These are phyloP conservation scores for Bradypodion ventrale DNA, from an alignment of 2,797 vertebrate genomes.

Conservation along the genomic window DNA sequence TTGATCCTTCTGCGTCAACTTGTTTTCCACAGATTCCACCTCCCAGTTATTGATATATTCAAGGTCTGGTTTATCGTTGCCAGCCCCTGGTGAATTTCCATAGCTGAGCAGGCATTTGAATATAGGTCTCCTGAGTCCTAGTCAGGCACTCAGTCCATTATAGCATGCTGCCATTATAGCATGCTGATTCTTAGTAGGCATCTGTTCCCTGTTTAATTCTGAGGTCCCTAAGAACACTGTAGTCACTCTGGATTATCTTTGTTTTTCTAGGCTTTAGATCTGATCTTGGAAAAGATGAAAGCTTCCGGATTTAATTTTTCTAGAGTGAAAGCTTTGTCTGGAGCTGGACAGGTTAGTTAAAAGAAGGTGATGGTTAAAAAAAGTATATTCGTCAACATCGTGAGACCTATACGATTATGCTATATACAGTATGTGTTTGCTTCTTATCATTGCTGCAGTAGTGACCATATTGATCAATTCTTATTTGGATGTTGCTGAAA, in stretches of 20 bases:
- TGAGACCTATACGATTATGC: background rate
- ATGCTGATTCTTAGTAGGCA: background rate
- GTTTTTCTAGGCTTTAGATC: constrained; percentile 86
- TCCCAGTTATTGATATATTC: background rate
- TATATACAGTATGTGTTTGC: too few species aligned
- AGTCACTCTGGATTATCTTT: constrained; percentile 41
- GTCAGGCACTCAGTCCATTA: too few species aligned
- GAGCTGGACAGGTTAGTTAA: constrained; percentile 89
- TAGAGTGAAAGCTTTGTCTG: constrained; percentile 85
- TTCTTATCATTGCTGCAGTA: background rate
- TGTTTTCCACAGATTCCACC: background rate
- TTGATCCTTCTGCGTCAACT: background rate
- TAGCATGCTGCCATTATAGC: too few species aligned
- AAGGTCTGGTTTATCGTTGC: too few species aligned
- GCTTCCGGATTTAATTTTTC: constrained; percentile 85
- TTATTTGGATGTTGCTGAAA: background rate
- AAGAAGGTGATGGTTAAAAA: background rate
- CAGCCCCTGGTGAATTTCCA: too few species aligned
- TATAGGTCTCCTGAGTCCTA: too few species aligned
- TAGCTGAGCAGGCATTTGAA: too few species aligned
- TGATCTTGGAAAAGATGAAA: constrained; percentile 89
- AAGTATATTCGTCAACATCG: too few species aligned
- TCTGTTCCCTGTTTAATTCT: constrained; percentile 42
- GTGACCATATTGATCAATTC: background rate
- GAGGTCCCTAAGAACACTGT: constrained; percentile 3